A percentile compares a stretch with the other conserved stretches of the same genome.
Conservation (phyloP, 2,888 invertebrate genomes). For the Danaus chrysippus region DNA sequence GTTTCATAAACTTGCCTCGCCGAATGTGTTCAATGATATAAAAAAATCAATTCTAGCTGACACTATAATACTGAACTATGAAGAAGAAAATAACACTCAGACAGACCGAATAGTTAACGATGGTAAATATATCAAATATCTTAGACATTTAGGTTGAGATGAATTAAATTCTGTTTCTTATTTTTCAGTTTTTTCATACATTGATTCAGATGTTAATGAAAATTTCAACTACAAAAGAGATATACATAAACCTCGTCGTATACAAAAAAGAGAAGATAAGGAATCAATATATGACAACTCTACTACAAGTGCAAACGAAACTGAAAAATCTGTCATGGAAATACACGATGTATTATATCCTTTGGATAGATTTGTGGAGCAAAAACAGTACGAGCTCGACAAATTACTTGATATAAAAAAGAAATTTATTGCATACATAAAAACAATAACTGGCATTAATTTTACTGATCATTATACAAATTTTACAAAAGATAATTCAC, state of each 20-base stretch:
- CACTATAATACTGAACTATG: neutral
- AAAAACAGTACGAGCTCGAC: constrained; percentile 50
- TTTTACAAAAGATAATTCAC: neutral
- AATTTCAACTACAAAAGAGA: constrained; percentile 7
- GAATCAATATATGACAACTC: constrained; percentile 1
- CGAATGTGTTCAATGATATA: neutral
- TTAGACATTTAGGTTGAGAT: no score
- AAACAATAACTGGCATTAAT: constrained; percentile 32
- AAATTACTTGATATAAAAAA: constrained; percentile 45
- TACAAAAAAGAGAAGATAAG: constrained; percentile 14
- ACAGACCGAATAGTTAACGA: neutral
- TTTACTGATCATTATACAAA: constrained; percentile 16
- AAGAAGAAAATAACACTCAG: neutral
- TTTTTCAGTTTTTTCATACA: constrained; percentile 3
- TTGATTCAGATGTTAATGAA: constrained; percentile 6
- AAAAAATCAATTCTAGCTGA: neutral
- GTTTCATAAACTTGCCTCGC: neutral
- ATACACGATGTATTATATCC: constrained; percentile 32
- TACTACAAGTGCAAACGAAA: neutral
- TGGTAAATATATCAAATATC: neutral
- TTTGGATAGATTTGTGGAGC: constrained; percentile 45
- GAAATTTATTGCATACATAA: constrained; percentile 42
- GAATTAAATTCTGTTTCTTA: no score
- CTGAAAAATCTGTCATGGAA: constrained; percentile 3
- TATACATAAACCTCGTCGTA: constrained; percentile 1